A percentile compares a stretch with the other conserved stretches of the same genome.
Conservation (phyloP, 2,888 invertebrate genomes). For the Salticus scenicus region DNA sequence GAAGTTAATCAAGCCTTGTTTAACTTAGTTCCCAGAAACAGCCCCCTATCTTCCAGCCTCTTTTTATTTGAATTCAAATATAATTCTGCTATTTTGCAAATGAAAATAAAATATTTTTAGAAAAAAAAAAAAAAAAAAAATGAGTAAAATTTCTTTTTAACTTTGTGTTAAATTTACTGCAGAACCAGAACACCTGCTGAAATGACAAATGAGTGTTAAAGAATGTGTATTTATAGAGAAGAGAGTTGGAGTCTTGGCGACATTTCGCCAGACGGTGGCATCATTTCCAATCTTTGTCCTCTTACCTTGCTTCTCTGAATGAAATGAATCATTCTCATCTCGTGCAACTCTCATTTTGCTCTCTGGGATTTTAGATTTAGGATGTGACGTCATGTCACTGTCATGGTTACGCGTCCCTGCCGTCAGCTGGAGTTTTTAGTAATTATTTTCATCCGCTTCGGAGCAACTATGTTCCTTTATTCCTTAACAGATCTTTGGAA, state of each 20-base stretch:
- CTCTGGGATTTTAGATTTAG: neutral
- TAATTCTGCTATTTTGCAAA: no score
- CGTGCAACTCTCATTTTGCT: neutral
- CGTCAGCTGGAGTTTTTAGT: slow-evolving; percentile 60
- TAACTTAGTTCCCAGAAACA: no score
- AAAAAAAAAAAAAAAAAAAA: no score
- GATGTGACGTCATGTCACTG: slow-evolving; percentile 56
- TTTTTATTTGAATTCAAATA: no score
- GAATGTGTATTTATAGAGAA: no score
- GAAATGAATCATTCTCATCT: slow-evolving; percentile 37
- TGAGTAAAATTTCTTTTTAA: no score
- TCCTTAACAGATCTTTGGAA: slow-evolving; percentile 46
- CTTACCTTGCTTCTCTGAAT: slow-evolving; percentile 19
- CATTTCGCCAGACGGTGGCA: slow-evolving; percentile 14
- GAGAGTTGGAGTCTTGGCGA: slow-evolving; percentile 21
- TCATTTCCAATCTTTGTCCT: neutral
- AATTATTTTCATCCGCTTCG: slow-evolving; percentile 55
- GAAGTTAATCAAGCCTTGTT: no score
- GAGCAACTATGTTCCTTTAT: slow-evolving; percentile 35
- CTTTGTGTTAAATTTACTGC: no score
- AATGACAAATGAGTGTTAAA: no score
- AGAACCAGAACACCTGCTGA: no score
- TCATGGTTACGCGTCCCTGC: slow-evolving; percentile 67
- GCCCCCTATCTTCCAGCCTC: no score
- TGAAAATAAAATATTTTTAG: no score